Conservation (phyloP, 2,888 invertebrate species). For the Parthenolecanium corni region DNA sequence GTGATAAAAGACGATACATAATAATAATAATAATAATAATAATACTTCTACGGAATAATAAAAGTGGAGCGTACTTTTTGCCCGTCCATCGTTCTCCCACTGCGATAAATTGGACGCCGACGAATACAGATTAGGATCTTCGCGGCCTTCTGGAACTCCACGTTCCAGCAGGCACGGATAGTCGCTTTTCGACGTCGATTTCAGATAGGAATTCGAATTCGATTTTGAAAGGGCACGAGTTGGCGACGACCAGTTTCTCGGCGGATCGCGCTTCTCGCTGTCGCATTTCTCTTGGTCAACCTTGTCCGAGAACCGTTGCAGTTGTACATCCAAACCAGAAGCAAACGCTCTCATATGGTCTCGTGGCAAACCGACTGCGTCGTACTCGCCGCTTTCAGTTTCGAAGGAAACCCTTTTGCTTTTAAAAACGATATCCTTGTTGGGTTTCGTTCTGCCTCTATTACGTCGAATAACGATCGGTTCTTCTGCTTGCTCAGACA, state of each 20-base stretch:
- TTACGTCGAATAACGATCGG: neutral
- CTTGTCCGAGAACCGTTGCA: neutral
- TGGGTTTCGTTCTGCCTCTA: slow-evolving; percentile 7
- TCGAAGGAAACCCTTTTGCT: neutral
- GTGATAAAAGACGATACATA: neutral
- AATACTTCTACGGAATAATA: too few relatives aligned
- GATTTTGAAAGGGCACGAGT: neutral
- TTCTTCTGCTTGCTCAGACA: too few relatives aligned
- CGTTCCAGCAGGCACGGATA: slow-evolving; percentile 10
- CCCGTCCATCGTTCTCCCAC: neutral
- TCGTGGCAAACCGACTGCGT: neutral
- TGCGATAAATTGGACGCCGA: slow-evolving; percentile 10
- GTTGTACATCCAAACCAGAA: too few relatives aligned
- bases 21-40: neutral
- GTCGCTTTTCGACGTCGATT: neutral
- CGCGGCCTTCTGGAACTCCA: slow-evolving; percentile 11
- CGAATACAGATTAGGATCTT: slow-evolving; percentile 14
- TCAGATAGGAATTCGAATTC: neutral
- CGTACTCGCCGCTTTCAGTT: neutral
- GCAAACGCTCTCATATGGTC: neutral
- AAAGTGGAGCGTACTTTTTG: too few relatives aligned
- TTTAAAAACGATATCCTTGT: slow-evolving; percentile 9
- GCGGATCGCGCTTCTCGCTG: neutral
- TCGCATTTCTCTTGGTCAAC: neutral
- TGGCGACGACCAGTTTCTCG: too few relatives aligned